Percentiles rank a stretch among this genome's conserved stretches.
Evolutionary conservation across 2,113 vertebrate genomes (phyloP).

Genomic region (Solea senegalensis): DNA sequence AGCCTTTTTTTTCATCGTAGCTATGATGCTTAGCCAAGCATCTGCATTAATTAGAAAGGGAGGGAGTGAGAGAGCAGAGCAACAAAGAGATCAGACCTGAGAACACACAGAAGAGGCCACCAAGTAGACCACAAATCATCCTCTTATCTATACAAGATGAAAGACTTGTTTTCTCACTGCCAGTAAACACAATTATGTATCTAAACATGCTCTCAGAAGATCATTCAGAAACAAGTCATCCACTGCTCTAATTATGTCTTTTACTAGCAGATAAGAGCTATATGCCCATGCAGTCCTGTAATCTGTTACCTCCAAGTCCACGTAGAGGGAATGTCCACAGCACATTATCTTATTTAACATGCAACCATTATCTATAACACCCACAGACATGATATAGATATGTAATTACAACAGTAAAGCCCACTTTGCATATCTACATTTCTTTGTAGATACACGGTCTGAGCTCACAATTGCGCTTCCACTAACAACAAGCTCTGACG

Average conservation of each 20-base stretch:
- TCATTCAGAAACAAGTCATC: constrained; percentile 67
- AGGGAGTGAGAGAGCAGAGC: constrained; percentile 25
- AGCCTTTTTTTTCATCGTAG: constrained; percentile 62
- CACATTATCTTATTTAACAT: constrained; percentile 15
- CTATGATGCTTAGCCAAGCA: constrained; percentile 53
- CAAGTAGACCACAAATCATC: constrained; percentile 64
- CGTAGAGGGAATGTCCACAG: too few species aligned
- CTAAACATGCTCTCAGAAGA: constrained; percentile 63
- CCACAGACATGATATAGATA: background rate
- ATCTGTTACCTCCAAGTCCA: constrained; percentile 31
- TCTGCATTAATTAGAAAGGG: constrained; percentile 58
- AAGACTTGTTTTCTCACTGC: constrained; percentile 66
- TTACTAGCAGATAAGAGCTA: constrained; percentile 60
- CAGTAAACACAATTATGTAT: constrained; percentile 74
- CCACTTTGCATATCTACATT: constrained; percentile 11
- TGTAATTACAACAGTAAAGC: background rate
- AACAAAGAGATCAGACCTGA: constrained; percentile 60
- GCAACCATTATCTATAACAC: background rate
- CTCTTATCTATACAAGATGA: constrained; percentile 72
- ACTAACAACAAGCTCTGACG: constrained; percentile 59
- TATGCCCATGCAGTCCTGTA: constrained; percentile 34
- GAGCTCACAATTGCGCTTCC: constrained; percentile 54
- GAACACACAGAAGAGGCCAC: constrained; percentile 55
- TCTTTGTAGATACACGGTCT: constrained; percentile 6
- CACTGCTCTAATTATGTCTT: constrained; percentile 67